Conservation (phyloP, 2,888 invertebrate species). For the Magallana nippona region DNA sequence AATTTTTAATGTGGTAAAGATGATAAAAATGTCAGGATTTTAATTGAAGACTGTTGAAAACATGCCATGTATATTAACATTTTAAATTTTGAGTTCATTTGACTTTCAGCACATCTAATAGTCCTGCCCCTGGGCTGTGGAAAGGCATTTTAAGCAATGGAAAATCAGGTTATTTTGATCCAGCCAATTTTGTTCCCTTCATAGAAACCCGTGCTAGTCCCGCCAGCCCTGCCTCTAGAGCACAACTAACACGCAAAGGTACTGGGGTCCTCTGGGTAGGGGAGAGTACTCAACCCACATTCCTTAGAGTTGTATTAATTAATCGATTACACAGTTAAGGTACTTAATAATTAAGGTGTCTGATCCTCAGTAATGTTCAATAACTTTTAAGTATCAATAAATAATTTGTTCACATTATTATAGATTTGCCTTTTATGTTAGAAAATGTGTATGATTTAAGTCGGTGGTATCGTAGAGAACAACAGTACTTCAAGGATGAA, state of each 20-base stretch:
- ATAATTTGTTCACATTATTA: no score
- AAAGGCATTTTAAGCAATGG: slow-evolving; percentile 94
- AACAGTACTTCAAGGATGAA: no score
- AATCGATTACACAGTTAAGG: not conserved
- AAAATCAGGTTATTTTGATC: slow-evolving; percentile 95
- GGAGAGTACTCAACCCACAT: not conserved
- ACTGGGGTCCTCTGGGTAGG: slow-evolving; percentile 9
- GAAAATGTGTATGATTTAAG: no score
- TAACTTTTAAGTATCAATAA: no score
- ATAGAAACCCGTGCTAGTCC: slow-evolving; percentile 74
- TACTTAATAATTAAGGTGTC: no score
- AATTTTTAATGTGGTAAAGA: not conserved
- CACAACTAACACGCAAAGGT: slow-evolving; percentile 71
- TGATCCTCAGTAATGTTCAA: no score
- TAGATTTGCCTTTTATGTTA: no score
- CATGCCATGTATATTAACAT: not conserved
- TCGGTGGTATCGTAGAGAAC: no score
- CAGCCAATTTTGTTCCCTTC: slow-evolving; percentile 90
- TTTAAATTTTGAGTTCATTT: not conserved
- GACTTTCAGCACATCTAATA: slow-evolving; percentile 76
- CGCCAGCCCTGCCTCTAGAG: slow-evolving; percentile 61
- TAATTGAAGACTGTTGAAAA: not conserved
- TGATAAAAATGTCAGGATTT: slow-evolving; percentile 14
- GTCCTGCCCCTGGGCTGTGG: slow-evolving; percentile 84
- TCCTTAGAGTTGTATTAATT: not conserved